Evolutionary conservation across 1,140 invertebrate species (phyloP).

Genomic region (Monomorium pharaonis): DNA sequence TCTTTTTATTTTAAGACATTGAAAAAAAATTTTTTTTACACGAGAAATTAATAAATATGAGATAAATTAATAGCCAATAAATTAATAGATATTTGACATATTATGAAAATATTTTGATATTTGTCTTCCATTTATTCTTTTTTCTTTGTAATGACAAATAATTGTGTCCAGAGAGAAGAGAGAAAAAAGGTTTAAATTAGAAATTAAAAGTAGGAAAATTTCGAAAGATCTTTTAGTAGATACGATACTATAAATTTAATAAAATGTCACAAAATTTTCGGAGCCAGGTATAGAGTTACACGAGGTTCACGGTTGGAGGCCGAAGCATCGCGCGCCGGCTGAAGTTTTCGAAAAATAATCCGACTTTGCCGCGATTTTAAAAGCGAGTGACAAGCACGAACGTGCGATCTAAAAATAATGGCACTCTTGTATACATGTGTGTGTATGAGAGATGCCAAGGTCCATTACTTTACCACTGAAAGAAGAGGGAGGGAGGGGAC

Average conservation of each 20-base stretch:
- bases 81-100: neutral
- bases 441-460: conserved; percentile 34
- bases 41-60: neutral
- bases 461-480: conserved; percentile 28
- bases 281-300: neutral
- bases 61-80: neutral
- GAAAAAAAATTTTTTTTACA: neutral
- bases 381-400: conserved; percentile 57
- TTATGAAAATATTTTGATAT: neutral
- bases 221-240: neutral
- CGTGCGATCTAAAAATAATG: conserved; percentile 64
- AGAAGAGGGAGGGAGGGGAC: neutral
- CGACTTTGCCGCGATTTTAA: conserved; percentile 40
- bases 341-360: conserved; percentile 42
- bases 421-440: neutral
- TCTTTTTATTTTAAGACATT: neutral
- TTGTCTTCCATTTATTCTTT: neutral
- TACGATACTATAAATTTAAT: neutral
- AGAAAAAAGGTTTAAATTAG: neutral
- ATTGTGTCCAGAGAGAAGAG: neutral
- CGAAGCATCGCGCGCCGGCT: neutral
- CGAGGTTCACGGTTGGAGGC: neutral
- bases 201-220: neutral
- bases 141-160: neutral
- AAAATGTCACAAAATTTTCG: neutral